Percentiles rank a stretch among this genome's conserved stretches.
These are phyloP conservation scores for Palythoa caribaeorum DNA, from an alignment of 92 coral and sea anemone genomes.

Conservation along the genomic window DNA sequence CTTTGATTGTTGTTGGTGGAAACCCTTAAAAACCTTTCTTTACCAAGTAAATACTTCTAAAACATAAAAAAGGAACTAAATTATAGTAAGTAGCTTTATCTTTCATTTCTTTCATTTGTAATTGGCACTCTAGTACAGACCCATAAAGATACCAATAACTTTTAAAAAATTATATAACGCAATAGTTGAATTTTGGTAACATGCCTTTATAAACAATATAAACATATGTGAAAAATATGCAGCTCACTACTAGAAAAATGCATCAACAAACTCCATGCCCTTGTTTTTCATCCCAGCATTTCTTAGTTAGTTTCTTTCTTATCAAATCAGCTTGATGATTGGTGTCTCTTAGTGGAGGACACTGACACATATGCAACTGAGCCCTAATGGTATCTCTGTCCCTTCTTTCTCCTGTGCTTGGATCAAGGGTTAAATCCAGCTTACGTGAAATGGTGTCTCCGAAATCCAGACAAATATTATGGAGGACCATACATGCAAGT, in stretches of 20 bases:
- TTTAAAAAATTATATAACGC: slow-evolving; percentile 21
- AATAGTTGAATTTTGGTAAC: slow-evolving; percentile 25
- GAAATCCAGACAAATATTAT: slow-evolving; percentile 43
- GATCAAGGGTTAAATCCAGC: slow-evolving; percentile 62
- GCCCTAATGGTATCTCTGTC: slow-evolving; percentile 41
- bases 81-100: slow-evolving; percentile 10
- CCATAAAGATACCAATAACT: slow-evolving; percentile 16
- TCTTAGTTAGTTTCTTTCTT: slow-evolving; percentile 17
- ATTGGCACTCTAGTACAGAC: slow-evolving; percentile 24
- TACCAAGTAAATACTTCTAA: slow-evolving; percentile 37
- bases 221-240: slow-evolving; percentile 5
- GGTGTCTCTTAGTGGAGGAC: slow-evolving; percentile 5
- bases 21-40: slow-evolving; percentile 42
- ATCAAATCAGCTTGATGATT: slow-evolving; percentile 24
- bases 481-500: slow-evolving; percentile 60
- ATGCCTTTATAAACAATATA: slow-evolving; percentile 9
- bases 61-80: slow-evolving; percentile 17
- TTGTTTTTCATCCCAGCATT: slow-evolving; percentile 21
- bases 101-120: slow-evolving; percentile 11
- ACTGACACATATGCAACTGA: slow-evolving; percentile 19
- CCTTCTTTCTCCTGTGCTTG: slow-evolving; percentile 32
- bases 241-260: slow-evolving; percentile 11
- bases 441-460: slow-evolving; percentile 58
- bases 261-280: slow-evolving; percentile 9
- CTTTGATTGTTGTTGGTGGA: slow-evolving; percentile 16